Evolutionary conservation across 2,113 vertebrate genomes (phyloP), one percentile per base, ranked within the genome.

Genomic region (Syrrhaptes paradoxus): DNA sequence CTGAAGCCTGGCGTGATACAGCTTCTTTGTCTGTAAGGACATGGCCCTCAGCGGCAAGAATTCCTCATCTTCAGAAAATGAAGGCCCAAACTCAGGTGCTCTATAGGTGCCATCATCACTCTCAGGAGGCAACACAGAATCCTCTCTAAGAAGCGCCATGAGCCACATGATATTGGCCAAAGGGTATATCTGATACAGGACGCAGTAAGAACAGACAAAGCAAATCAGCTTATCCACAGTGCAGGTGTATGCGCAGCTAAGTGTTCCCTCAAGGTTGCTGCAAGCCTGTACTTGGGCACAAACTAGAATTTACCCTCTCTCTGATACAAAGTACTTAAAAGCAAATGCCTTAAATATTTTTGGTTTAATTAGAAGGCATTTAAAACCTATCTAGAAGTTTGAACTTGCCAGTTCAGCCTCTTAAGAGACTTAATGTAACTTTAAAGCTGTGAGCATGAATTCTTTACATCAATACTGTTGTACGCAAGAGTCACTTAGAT

Each of bases 181-280:
- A 76, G 54, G 32, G 29, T 32, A 4, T 9, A 55, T 28, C 20
- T 31, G 41, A 73, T 31, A 75, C 26, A 65, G 25, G 46, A 45
- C 1, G 2, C 20, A 14, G 20, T 14, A 59, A 62, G 43, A 75
- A 26, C 18, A 29, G 9, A 36, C 38, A 78, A 71, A 67, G 28
- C 1, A 1, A 63, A 71, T 52, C 71, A 29, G 51, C 51, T 80
- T 68, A 72, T 46, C 48, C 48, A 36, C 34, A 32, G 70, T 4
- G 9, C 38, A 80, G 63, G 67, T 52, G 31, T 18, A 22, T 0
- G 0, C 7, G 26, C 54, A 68, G 67, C 45, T 16, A 52, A 7
- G 5, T 4, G 26, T 32, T 70, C 41, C 55, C 45, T 19, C 3
- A 0, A 19, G 22, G 38, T 2, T 80, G 22, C 38, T 81, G 17